Base-by-base conservation (phyloP, 2,797 vertebrate species). In the Anguilla marmorata region DNA sequence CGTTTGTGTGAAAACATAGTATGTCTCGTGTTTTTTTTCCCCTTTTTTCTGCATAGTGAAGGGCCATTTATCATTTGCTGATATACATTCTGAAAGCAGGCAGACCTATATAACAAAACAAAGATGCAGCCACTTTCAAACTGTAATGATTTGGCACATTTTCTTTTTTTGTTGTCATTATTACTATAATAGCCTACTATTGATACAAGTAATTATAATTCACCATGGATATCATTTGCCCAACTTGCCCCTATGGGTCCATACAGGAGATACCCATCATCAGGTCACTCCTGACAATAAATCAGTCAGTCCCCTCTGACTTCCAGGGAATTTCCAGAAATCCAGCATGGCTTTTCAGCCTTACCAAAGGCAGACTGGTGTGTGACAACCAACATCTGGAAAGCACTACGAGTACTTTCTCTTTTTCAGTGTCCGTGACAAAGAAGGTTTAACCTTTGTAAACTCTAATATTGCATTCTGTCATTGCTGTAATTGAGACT, bases 61-160 rank as follows among this genome's bases (percentile, higher is more conserved):
- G 33, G 69, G 74, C 37, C 30, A 76, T 69, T 88, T 69, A 85
- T 50, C 69, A 85, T 30, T 60, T 60, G 69, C 2, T 7, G 30
- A 85, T 48, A 76, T 21, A 58, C 27, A 79, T 45, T 54, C 37
- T 30, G 72, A 56, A 76, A 87, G 30, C 33, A 76, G 83, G 52
- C 11, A 85, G 76, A 54, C 54, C 87, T 69, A 85, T 60, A 76
- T n/a, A 58, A 85, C 85, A 88, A 48, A 41, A 85, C 8, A 37
- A 74, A 41, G 14, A 84, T 83, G 60, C 63, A 69, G 50, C 66
- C 69, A 37, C 63, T 48, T 74, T 85, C 41, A 87, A 85, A 60
- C 87, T 85, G 85, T 76, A 52, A 76, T 85, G 21, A 80, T 88
- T 88, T 88, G 87, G 87, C 87, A 88, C 87, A 80, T 76, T 33